Conservation (phyloP, 1,140 invertebrate genomes). For the Epicauta chinensis region DNA sequence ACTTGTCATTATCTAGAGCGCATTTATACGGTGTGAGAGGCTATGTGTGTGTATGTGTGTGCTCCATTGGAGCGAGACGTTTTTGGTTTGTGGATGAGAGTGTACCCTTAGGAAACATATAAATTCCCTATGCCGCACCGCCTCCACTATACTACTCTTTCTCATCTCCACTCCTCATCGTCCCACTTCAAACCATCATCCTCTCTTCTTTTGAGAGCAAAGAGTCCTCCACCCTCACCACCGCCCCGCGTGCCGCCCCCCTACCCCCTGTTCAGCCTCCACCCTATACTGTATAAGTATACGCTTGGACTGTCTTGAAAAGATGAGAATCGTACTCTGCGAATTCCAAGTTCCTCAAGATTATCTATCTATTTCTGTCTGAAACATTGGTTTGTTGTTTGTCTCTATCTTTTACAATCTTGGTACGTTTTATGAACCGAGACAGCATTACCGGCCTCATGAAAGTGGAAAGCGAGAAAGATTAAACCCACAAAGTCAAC, state of each 20-base stretch:
- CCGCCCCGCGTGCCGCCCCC: too few relatives aligned
- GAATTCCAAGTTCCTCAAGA: conserved; percentile 40
- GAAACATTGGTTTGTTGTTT: conserved; percentile 11
- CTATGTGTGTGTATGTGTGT: background rate
- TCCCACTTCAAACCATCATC: background rate
- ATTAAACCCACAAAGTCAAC: conserved; percentile 28
- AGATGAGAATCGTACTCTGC: conserved; percentile 37
- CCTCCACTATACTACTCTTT: background rate
- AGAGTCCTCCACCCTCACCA: too few relatives aligned
- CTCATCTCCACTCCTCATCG: background rate
- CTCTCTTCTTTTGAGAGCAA: too few relatives aligned
- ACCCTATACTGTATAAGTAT: conserved; percentile 27
- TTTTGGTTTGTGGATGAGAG: conserved; percentile 28
- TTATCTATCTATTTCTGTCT: conserved; percentile 27
- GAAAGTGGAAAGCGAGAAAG: conserved; percentile 30
- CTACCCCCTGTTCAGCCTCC: too few relatives aligned
- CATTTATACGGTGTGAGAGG: conserved; percentile 29
- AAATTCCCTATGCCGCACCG: conserved; percentile 26
- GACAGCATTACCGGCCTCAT: conserved; percentile 26
- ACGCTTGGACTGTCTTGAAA: conserved; percentile 39
- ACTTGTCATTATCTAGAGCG: conserved; percentile 34
- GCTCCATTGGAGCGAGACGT: conserved; percentile 30
- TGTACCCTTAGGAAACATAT: conserved; percentile 38
- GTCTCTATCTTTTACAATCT: conserved; percentile 14
- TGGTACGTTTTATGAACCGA: conserved; percentile 25